Conservation (phyloP, 2,797 vertebrate genomes). For the Premnoplex brunnescens region DNA sequence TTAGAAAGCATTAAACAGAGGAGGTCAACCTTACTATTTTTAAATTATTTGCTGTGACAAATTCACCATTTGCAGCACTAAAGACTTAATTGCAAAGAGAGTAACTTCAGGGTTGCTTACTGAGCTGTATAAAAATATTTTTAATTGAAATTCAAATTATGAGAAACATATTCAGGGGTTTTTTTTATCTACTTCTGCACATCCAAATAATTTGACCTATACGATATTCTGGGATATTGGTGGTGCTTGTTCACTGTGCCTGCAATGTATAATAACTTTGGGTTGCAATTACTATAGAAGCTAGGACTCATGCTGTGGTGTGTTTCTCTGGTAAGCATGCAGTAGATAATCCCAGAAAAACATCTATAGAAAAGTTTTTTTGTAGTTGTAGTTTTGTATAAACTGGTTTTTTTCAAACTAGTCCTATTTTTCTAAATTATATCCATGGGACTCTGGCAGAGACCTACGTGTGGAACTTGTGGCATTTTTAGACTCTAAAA, state of each 20-base stretch:
- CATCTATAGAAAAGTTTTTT: not conserved
- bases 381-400: not conserved
- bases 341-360: not conserved
- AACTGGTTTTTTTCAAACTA: not conserved
- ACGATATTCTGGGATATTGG: not conserved
- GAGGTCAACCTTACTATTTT: not conserved
- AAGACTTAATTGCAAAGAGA: conserved; percentile 1
- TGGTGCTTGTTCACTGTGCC: not conserved
- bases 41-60: conserved; percentile 2
- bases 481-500: not conserved
- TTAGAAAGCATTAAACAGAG: not conserved
- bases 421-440: not conserved
- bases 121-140: not conserved
- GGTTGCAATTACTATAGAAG: not conserved
- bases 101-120: not conserved
- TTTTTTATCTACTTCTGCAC: not conserved
- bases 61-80: not conserved
- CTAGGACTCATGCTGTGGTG: not conserved
- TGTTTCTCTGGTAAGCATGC: not conserved
- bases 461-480: not conserved
- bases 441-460: not conserved
- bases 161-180: not conserved
- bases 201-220: not conserved
- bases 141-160: conserved; percentile 5
- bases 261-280: not conserved